Conservation (phyloP, 2,113 vertebrate genomes). For the Onychostoma macrolepis region DNA sequence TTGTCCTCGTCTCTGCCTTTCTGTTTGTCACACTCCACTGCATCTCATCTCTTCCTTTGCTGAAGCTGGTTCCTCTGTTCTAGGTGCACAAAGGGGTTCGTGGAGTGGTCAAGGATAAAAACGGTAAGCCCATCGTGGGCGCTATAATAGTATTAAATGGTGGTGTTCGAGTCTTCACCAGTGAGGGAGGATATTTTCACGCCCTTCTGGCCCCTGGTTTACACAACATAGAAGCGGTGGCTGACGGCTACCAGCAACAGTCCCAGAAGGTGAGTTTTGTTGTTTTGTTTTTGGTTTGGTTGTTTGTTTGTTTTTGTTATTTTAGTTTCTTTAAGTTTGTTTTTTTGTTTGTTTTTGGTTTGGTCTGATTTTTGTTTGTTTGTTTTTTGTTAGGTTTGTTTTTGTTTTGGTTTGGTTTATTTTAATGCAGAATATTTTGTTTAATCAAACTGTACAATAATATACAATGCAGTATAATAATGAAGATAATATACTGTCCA, state of each 20-base stretch:
- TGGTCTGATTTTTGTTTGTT: neutral
- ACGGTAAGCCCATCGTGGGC: constrained; percentile 87
- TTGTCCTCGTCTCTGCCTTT: neutral
- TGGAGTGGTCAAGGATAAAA: constrained; percentile 89
- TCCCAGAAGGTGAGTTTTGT: constrained; percentile 79
- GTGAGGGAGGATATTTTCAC: constrained; percentile 90
- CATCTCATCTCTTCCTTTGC: neutral
- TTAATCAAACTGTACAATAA: neutral
- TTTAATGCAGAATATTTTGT: neutral
- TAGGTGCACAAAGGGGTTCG: constrained; percentile 95
- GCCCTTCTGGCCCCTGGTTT: constrained; percentile 89
- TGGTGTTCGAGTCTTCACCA: constrained; percentile 80
- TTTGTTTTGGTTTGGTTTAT: neutral
- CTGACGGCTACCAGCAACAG: constrained; percentile 91
- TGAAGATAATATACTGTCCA: neutral
- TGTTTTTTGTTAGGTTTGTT: neutral
- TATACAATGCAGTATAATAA: neutral
- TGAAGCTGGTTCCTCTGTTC: constrained; percentile 36
- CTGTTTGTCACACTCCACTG: neutral
- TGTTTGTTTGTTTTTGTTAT: neutral
- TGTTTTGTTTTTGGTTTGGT: neutral
- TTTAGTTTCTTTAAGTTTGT: neutral
- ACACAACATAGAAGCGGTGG: constrained; percentile 86
- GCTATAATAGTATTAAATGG: constrained; percentile 88
- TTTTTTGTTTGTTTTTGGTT: neutral